Conservation (phyloP, 2,797 vertebrate genomes). For the Acropternis orthonyx region DNA sequence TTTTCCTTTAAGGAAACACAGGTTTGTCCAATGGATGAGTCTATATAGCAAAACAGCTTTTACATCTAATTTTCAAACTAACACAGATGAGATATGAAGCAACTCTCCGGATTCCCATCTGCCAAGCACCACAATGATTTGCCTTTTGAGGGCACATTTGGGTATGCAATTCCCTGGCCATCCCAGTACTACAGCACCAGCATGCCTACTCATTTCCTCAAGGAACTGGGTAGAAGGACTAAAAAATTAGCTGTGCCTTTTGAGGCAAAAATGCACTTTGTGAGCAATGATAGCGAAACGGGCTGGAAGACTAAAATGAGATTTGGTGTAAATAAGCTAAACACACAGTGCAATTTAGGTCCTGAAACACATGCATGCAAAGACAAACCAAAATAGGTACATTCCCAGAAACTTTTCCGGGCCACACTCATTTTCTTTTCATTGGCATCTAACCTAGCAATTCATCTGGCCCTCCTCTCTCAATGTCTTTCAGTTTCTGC, state of each 20-base stretch:
- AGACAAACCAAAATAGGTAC: not conserved
- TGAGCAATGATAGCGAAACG: not conserved
- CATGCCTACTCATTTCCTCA: not conserved
- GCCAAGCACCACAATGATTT: not conserved
- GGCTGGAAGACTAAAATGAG: not conserved
- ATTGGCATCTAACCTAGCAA: not conserved
- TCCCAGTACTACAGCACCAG: not conserved
- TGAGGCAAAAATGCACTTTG: not conserved
- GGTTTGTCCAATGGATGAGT: conserved; percentile 34
- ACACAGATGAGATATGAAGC: not conserved
- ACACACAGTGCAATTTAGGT: not conserved
- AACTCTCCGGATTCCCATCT: not conserved
- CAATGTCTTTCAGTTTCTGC: not conserved
- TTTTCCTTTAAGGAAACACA: conserved; percentile 40
- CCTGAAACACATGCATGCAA: not conserved
- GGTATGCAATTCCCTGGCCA: not conserved
- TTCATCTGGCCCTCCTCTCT: not conserved
- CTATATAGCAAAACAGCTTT: conserved; percentile 14
- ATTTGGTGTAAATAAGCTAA: not conserved
- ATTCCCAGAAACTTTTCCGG: not conserved
- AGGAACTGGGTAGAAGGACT: not conserved
- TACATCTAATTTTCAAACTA: conserved; percentile 30
- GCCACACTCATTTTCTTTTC: not conserved
- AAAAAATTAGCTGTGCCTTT: not conserved
- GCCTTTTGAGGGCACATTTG: not conserved